Evolutionary conservation across 2,113 vertebrate genomes (phyloP).

Genomic region (Lophius piscatorius): DNA sequence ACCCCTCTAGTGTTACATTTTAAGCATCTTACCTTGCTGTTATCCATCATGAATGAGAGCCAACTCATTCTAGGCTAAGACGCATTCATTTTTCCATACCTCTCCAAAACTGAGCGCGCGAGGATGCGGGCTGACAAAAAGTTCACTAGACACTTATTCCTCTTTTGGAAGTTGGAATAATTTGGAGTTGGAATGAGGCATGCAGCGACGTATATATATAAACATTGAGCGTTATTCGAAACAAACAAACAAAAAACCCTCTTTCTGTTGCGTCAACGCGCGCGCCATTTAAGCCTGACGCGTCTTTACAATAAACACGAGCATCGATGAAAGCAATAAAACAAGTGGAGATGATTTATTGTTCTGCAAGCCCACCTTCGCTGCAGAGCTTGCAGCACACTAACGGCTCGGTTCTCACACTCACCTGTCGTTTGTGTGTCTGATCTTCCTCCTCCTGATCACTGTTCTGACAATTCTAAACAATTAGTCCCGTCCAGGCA

Average conservation of each 20-base stretch:
- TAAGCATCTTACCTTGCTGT: conserved; percentile 77
- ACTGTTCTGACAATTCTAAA: conserved; percentile 58
- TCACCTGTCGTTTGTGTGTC: conserved; percentile 73
- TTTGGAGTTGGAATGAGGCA: too few species aligned
- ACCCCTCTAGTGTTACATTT: conserved; percentile 82
- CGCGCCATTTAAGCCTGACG: too few species aligned
- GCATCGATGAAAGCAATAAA: conserved; percentile 3
- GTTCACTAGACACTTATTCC: too few species aligned
- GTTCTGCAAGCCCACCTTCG: conserved; percentile 6
- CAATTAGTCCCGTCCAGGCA: conserved; percentile 70
- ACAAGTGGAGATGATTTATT: conserved; percentile 10
- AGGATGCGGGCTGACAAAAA: not conserved
- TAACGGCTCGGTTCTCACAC: conserved; percentile 19
- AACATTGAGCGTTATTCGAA: too few species aligned
- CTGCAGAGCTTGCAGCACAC: conserved; percentile 5
- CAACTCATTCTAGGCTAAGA: conserved; percentile 54
- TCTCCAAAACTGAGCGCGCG: not conserved
- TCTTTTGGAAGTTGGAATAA: too few species aligned
- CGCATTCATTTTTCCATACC: conserved; percentile 9
- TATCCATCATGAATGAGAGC: conserved; percentile 74
- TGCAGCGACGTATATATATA: too few species aligned
- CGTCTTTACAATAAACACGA: not conserved
- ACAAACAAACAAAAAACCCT: too few species aligned
- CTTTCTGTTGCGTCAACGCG: too few species aligned
- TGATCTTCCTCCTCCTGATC: conserved; percentile 33